Conservation (phyloP, 1,140 invertebrate genomes). For the Bicyclus anynana region DNA sequence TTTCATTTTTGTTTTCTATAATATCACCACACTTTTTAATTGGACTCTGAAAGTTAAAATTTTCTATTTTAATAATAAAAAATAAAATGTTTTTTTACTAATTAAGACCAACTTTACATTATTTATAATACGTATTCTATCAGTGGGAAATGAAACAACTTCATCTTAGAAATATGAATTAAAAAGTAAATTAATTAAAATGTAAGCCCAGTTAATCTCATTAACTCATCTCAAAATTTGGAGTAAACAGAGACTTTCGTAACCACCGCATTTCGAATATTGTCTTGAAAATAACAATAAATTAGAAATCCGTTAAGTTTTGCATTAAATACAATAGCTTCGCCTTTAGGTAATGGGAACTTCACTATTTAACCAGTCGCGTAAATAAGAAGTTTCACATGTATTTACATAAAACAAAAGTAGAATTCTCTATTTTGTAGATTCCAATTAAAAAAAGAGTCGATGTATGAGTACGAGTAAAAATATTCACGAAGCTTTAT, state of each 20-base stretch:
- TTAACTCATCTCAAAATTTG: slow-evolving; percentile 20
- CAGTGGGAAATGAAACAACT: background rate
- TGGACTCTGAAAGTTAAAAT: no score
- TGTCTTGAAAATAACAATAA: slow-evolving; percentile 39
- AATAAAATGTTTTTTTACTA: no score
- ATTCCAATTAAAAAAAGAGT: background rate
- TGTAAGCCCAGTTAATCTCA: slow-evolving; percentile 13
- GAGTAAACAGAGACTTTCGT: slow-evolving; percentile 35
- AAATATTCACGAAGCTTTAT: no score
- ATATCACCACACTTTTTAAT: no score
- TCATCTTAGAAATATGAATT: background rate
- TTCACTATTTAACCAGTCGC: background rate
- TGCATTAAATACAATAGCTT: slow-evolving; percentile 58
- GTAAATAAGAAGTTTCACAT: background rate
- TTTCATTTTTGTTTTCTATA: background rate
- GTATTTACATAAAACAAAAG: background rate
- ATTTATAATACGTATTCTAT: background rate
- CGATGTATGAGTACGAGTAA: no score
- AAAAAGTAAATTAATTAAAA: slow-evolving; percentile 18
- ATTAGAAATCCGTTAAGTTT: slow-evolving; percentile 61
- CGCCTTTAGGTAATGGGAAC: slow-evolving; percentile 70
- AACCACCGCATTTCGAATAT: slow-evolving; percentile 41
- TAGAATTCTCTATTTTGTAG: background rate
- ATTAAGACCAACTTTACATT: background rate
- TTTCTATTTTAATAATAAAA: no score